Conservation (phyloP, 2,797 vertebrate genomes). For the Morus bassanus region DNA sequence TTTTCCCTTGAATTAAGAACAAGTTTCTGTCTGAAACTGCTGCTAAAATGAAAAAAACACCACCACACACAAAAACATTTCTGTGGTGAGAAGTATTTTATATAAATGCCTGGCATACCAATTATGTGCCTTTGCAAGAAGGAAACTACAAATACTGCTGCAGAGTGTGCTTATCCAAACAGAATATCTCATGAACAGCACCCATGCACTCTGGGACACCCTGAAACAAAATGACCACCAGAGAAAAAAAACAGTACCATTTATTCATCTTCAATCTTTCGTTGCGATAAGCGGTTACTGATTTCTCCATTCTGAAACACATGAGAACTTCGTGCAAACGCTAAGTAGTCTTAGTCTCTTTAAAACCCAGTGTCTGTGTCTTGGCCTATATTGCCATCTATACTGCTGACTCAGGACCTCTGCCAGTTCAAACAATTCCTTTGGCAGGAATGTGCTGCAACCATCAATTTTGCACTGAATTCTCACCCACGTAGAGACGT, state of each 20-base stretch:
- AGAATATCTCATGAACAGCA: neutral
- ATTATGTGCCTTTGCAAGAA: neutral
- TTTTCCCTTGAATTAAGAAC: neutral
- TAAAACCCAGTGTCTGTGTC: neutral
- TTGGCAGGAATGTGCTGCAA: constrained; percentile 14
- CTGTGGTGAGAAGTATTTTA: neutral
- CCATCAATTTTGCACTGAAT: neutral
- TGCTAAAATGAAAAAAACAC: neutral
- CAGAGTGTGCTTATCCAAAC: neutral
- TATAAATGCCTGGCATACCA: neutral
- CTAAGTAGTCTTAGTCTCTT: neutral
- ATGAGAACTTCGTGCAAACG: neutral
- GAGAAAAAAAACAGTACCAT: neutral
- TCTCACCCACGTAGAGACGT: neutral
- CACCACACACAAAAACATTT: neutral
- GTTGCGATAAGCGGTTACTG: accelerated
- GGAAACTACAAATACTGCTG: neutral
- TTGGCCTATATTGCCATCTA: neutral
- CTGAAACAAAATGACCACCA: neutral
- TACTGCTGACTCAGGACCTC: constrained; percentile 12
- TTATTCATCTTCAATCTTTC: neutral
- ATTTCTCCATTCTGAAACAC: neutral
- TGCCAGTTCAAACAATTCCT: constrained; percentile 46
- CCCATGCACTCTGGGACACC: accelerated
- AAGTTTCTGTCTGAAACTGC: neutral